Base-by-base conservation (phyloP, 2,113 vertebrate genomes). In the Acrocephalus kingi region DNA sequence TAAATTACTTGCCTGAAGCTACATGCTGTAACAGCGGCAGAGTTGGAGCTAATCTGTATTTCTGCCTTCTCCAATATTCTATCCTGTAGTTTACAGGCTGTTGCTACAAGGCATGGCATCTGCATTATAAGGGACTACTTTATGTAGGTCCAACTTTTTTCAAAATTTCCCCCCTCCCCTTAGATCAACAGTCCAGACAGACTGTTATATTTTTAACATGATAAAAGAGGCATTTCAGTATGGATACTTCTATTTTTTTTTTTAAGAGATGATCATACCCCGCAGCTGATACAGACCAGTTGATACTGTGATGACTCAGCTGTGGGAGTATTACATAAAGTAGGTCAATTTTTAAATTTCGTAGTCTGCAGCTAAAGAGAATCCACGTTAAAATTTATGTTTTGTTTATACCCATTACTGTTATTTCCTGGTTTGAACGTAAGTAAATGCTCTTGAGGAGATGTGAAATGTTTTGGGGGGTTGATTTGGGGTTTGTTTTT, bases 281-380 rank as follows among this genome's bases (percentile, higher is more conserved):
- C 78, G 78, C 78, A 86, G 80, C 79, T 94, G 91, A 89, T 75
- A 69, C 46, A 75, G 87, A 86, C 92, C 90, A 56, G 87, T 96
- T 94, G 95, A 94, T 93, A 48, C 46, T 79, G 64, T 94, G 87
- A 93, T 95, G 95, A 96, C 83, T 96, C 88, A 96, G 85, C 83
- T 95, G 93, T 87, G 88, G 83, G 83, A 94, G 88, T 86, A 93
- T 93, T 96, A 90, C 64, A 61, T 96, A 92, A 96, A 96, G 93
- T 88, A 96, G 94, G 96, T 93, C 90, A 93, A 11, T 81, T 95
- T 95, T 86, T 68, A 75, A 72, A 87, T 89, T 64, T 88, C 25
- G 3, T 11, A 39, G 49, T 84, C 33, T 80, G 74, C 92, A 85
- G 66, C 68, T 81, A 20, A 90, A 52, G 68, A 51, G 74, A 78